A percentile compares a stretch with the other conserved stretches of the same genome.
Conservation (phyloP, 23 tunicate genomes). For the Styela clava region DNA sequence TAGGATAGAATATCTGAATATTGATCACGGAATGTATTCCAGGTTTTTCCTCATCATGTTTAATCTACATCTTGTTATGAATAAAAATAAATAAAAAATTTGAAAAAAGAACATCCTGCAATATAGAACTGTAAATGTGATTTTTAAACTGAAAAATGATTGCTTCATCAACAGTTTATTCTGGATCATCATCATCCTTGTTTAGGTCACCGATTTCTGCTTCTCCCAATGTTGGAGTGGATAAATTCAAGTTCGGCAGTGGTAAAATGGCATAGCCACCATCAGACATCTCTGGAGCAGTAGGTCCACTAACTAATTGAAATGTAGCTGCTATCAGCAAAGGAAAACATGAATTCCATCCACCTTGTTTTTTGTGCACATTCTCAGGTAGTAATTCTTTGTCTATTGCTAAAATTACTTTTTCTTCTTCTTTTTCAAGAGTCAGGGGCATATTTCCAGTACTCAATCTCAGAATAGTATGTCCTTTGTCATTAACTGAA, state of each 20-base stretch:
- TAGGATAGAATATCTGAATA: too few species aligned
- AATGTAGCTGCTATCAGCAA: conserved; percentile 66
- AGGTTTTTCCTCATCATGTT: too few species aligned
- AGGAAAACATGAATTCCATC: conserved; percentile 42
- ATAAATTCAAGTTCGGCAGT: background rate
- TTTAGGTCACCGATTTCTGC: background rate
- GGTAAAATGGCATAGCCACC: conserved; percentile 7
- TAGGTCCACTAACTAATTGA: conserved; percentile 43
- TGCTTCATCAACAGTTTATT: too few species aligned
- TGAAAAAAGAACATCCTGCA: too few species aligned
- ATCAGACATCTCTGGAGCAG: conserved; percentile 9
- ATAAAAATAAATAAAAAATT: too few species aligned
- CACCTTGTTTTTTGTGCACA: conserved; percentile 11
- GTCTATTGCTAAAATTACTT: conserved; percentile 26
- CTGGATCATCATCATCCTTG: background rate
- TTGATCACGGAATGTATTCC: too few species aligned
- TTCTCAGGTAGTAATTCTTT: background rate
- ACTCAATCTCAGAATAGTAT: conserved; percentile 3
- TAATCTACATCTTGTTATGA: too few species aligned
- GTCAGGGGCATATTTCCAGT: conserved; percentile 37
- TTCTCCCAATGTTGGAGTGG: background rate
- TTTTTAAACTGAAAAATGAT: too few species aligned
- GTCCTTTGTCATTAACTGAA: conserved; percentile 65
- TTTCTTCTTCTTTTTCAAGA: conserved; percentile 80
- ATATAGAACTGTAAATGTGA: too few species aligned